phyloP scores from a whole-genome alignment of 2,113 vertebrate species.

The Thryonomys swinderianus region DNA sequence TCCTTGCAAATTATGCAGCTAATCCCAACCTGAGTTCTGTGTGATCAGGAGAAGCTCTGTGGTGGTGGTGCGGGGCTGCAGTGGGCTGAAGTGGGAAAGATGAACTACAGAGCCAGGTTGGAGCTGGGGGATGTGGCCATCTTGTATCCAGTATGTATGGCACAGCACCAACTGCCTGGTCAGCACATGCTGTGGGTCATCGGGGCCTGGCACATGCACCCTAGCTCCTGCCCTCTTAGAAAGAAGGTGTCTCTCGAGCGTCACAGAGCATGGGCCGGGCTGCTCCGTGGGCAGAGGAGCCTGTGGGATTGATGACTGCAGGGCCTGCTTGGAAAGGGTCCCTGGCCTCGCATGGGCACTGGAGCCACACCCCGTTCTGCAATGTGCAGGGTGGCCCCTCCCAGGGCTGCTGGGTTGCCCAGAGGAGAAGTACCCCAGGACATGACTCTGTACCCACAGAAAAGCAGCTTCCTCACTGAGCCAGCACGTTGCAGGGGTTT shows the following conservation, averaged over 20 bases:
- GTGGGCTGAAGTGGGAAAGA: background rate
- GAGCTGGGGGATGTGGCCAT: rapidly evolving
- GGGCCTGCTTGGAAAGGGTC: background rate
- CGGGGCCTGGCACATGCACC: background rate
- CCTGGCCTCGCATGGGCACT: background rate
- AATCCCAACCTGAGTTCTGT: background rate
- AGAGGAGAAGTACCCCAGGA: background rate
- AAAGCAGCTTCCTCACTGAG: background rate
- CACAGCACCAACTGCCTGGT: rapidly evolving
- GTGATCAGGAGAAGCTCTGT: background rate
- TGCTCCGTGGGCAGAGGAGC: background rate
- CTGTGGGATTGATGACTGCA: rapidly evolving
- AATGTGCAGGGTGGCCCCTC: background rate
- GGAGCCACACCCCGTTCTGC: background rate
- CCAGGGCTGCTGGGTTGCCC: background rate
- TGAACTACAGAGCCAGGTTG: background rate
- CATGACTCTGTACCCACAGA: background rate
- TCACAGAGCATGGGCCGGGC: background rate
- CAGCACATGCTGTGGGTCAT: background rate
- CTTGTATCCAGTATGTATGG: background rate
- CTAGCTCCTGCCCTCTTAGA: rapidly evolving
- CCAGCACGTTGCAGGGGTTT: background rate
- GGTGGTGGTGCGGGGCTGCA: background rate
- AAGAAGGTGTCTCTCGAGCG: background rate
- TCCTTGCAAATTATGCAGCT: background rate